Percentiles rank a stretch among this genome's conserved stretches.
Conservation (phyloP, 2,797 vertebrate genomes). For the Acomys russatus region DNA sequence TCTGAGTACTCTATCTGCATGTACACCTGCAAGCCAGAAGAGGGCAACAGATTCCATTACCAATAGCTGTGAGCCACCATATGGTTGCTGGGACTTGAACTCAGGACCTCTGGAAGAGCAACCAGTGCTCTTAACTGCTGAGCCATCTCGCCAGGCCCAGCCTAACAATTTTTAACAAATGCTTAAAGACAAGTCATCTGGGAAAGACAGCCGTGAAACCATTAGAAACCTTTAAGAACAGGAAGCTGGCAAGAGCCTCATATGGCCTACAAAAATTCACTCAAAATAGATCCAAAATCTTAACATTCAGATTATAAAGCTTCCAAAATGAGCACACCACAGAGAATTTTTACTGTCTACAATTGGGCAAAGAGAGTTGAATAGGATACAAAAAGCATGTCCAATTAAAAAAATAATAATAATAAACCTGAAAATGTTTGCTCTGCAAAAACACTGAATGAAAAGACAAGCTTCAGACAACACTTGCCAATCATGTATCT, state of each 20-base stretch:
- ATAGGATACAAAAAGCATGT: background rate
- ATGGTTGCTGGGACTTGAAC: too few relatives aligned
- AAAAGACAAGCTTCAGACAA: background rate
- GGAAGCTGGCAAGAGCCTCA: background rate
- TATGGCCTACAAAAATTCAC: conserved; percentile 14
- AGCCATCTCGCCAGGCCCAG: too few relatives aligned
- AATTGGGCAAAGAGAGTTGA: background rate
- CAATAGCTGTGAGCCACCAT: too few relatives aligned
- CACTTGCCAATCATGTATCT: background rate
- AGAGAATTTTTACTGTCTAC: background rate
- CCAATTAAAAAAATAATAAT: background rate
- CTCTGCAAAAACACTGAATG: background rate
- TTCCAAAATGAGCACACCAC: background rate
- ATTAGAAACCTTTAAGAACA: background rate
- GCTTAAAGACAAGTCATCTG: background rate
- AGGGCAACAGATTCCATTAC: too few relatives aligned
- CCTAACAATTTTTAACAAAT: background rate
- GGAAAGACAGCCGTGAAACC: background rate
- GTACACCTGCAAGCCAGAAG: too few relatives aligned
- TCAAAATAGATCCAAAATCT: background rate
- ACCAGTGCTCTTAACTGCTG: too few relatives aligned
- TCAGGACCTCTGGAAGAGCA: too few relatives aligned
- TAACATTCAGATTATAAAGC: conserved; percentile 22
- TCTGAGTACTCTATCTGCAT: too few relatives aligned
- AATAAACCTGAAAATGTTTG: background rate